Percentiles rank a stretch among this genome's conserved stretches.
Conservation (phyloP, 2,888 invertebrate genomes). For the Eupithecia tripunctaria region DNA sequence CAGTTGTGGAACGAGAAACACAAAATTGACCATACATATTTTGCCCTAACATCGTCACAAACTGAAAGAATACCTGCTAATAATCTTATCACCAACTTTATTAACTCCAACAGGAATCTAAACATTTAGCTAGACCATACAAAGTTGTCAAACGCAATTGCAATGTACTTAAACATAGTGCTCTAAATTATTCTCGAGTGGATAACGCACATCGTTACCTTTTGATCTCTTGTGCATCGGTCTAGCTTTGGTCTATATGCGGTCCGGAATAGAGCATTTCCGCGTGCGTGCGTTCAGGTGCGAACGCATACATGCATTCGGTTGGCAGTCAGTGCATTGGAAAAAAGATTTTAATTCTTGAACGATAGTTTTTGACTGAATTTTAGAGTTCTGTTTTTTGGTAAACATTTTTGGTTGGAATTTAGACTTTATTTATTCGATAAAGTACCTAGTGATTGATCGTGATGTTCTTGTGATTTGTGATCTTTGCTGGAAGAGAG, state of each 20-base stretch:
- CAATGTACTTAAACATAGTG: neutral
- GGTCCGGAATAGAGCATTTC: constrained; percentile 78
- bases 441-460: neutral
- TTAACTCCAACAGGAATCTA: neutral
- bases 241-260: constrained; percentile 77
- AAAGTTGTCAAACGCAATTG: neutral
- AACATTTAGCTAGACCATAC: neutral
- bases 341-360: neutral
- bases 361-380: neutral
- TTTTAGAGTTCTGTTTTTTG: neutral
- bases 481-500: neutral
- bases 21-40: neutral
- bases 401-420: neutral
- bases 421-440: neutral
- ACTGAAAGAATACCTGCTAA: neutral
- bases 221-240: constrained; percentile 77
- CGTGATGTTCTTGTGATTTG: neutral
- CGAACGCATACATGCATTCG: constrained; percentile 62
- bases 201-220: constrained; percentile 62
- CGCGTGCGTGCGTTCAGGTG: constrained; percentile 79
- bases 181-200: constrained; percentile 47
- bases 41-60: neutral
- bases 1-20: neutral
- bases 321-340: constrained; percentile 29
- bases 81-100: neutral